A percentile compares a stretch with the other conserved stretches of the same genome.
phyloP scores from a whole-genome alignment of 2,113 vertebrate genomes.

The Dromaius novaehollandiae region DNA sequence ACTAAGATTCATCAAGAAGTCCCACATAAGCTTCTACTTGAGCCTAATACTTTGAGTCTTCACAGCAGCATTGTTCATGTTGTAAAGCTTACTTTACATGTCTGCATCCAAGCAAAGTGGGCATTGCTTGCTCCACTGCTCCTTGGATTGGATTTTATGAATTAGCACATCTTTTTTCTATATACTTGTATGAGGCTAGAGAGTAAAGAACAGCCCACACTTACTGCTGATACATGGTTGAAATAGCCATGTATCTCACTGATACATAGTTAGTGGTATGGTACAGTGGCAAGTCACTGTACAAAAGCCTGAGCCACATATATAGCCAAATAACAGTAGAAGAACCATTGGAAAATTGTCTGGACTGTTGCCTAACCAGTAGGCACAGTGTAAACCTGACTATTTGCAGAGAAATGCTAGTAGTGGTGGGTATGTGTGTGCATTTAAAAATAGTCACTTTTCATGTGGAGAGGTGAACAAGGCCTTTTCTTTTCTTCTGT shows the following conservation, averaged over 20 bases:
- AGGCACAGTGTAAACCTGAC: background rate
- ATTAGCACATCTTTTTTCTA: background rate
- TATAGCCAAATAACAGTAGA: background rate
- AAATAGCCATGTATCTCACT: background rate
- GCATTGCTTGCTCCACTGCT: background rate
- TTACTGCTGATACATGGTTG: background rate
- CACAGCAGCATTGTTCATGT: background rate
- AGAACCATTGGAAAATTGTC: background rate
- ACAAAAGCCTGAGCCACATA: background rate
- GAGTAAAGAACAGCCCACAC: background rate
- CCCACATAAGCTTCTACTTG: background rate
- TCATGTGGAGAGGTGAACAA: background rate
- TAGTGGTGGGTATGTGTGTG: no score
- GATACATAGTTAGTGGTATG: background rate
- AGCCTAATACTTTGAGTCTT: background rate
- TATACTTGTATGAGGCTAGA: rapidly evolving
- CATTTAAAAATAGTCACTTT: background rate
- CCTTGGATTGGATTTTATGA: background rate
- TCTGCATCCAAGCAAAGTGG: background rate
- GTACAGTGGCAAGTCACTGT: background rate
- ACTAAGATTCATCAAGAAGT: background rate
- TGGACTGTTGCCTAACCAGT: background rate
- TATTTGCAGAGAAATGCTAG: background rate
- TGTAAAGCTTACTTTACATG: background rate
- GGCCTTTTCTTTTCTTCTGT: background rate